phyloP scores from a whole-genome alignment of 35 echinoderm and acorn worm genomes.

The Heliocidaris tuberculata region DNA sequence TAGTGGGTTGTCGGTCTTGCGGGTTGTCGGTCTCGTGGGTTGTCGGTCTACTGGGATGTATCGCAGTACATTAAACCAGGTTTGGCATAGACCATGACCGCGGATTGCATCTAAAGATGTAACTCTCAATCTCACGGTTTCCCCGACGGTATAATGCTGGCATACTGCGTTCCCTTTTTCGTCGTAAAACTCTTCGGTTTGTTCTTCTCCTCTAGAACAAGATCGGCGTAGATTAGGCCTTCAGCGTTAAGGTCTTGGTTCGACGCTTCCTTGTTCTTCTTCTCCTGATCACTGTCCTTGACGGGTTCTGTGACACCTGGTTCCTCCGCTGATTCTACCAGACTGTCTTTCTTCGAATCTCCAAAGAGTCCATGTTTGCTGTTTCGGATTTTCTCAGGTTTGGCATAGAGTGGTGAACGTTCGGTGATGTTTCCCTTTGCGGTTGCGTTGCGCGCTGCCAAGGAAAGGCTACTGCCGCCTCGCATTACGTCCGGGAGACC shows the following conservation, averaged over 20 bases:
- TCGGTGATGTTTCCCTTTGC: not conserved
- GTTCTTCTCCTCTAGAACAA: not conserved
- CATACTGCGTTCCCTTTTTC: conserved; percentile 41
- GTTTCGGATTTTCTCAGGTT: conserved; percentile 18
- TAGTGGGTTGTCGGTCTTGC: no score
- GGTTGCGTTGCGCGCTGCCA: not conserved
- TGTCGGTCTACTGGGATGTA: not conserved
- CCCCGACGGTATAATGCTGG: conserved; percentile 28
- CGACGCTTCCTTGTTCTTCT: not conserved
- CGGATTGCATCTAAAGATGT: not conserved
- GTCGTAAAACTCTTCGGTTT: not conserved
- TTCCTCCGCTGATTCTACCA: not conserved
- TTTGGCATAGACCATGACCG: not conserved
- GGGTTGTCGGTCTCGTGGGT: not conserved
- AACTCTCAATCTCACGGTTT: not conserved
- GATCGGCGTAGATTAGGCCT: conserved; percentile 31
- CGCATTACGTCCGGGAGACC: not conserved
- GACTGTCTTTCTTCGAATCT: not conserved
- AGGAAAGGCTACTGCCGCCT: conserved; percentile 34
- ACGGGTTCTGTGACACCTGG: not conserved
- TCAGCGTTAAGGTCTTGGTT: conserved; percentile 42
- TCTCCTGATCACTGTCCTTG: not conserved
- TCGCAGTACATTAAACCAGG: not conserved
- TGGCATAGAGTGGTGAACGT: conserved; percentile 37
- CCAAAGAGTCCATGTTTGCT: conserved; percentile 12